Evolutionary conservation across 2,113 vertebrate genomes (phyloP).

Genomic region (Herpailurus yagouaroundi): DNA sequence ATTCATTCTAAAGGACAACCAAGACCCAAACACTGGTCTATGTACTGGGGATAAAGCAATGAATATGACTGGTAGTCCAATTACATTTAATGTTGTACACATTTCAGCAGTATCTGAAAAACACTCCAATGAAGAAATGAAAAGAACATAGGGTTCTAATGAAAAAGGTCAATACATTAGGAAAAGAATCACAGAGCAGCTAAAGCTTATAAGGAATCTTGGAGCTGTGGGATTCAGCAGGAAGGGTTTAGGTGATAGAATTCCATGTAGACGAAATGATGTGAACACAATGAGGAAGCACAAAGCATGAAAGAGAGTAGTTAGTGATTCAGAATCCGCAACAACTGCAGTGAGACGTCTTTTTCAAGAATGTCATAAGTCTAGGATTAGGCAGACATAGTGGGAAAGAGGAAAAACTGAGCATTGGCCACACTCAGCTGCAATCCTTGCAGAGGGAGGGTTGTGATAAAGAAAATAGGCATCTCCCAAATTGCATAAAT

Average conservation of each 20-base stretch:
- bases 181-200: not conserved
- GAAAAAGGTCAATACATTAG: not conserved
- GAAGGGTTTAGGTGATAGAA: not conserved
- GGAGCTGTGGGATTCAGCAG: not conserved
- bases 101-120: not conserved
- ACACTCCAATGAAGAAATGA: not conserved
- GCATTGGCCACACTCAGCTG: not conserved
- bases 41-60: not conserved
- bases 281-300: not conserved
- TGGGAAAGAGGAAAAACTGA: not conserved
- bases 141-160: not conserved
- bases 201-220: not conserved
- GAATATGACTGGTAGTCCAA: not conserved
- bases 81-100: not conserved
- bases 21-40: not conserved
- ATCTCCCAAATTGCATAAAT: not conserved
- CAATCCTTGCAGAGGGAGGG: not conserved
- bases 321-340: not conserved
- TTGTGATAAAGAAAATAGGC: not conserved
- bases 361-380: not conserved
- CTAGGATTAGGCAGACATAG: not conserved
- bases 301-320: not conserved
- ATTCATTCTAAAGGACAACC: not conserved
- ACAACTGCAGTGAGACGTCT: not conserved
- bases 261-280: not conserved